Percentiles rank a stretch among this genome's conserved stretches.
Evolutionary conservation across 2,888 invertebrate species (phyloP).

Genomic region (Hirtodrosophila alboralis): DNA sequence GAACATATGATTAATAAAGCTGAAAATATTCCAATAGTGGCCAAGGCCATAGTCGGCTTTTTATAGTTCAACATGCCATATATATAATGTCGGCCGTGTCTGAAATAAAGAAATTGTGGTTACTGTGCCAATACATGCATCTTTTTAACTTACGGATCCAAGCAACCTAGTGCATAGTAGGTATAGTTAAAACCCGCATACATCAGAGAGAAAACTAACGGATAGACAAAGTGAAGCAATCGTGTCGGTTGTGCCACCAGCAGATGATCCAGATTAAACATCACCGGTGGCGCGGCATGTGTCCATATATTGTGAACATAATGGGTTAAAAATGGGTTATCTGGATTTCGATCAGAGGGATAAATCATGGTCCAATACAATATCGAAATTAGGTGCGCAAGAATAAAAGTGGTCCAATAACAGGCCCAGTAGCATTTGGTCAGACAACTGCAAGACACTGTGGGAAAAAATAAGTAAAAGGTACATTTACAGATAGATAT

Average conservation of each 20-base stretch:
- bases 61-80: conserved; percentile 39
- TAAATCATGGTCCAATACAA: conserved; percentile 43
- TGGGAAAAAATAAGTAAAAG: neutral
- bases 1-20: conserved; percentile 3
- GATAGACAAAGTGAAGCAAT: conserved; percentile 51
- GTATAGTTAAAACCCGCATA: conserved; percentile 24
- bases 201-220: conserved; percentile 3
- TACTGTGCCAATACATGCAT: neutral
- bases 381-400: neutral
- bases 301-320: conserved; percentile 35
- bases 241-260: conserved; percentile 57
- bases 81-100: conserved; percentile 28
- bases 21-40: neutral
- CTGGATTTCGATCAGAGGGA: conserved; percentile 1
- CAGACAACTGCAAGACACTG: neutral
- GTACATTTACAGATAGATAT: neutral
- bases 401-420: conserved; percentile 38
- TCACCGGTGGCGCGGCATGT: conserved; percentile 31
- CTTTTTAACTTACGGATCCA: conserved; percentile 31
- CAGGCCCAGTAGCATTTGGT: conserved; percentile 43
- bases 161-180: conserved; percentile 30
- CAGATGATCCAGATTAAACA: conserved; percentile 44
- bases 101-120: conserved; percentile 3
- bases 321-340: neutral
- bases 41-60: neutral